Base-by-base conservation (phyloP, 2,888 invertebrate genomes). In the Drosophila mercatorum region DNA sequence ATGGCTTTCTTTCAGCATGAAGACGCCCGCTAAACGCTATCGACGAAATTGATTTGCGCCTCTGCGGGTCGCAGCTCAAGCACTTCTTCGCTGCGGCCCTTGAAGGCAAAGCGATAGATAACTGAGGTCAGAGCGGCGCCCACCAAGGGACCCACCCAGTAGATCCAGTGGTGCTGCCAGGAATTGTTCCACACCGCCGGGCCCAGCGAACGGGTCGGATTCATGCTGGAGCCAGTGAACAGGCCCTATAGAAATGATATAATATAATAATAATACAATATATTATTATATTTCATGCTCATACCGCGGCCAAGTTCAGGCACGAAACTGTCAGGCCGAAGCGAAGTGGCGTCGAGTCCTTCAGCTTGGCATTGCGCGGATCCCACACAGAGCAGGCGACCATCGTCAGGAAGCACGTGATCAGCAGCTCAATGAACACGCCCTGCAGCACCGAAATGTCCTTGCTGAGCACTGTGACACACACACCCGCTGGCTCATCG, bases 381-480 rank as follows among this genome's bases (percentile, higher is more conserved):
- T 97, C 96, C 95, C 96, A 96, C 2, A 95, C 93, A 0, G 95
- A 94, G 85, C 96, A 96, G 63, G 94, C 94, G 41, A 96, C 93
- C 63, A 96, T 93, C 17, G 95, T 94, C 6, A 97, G 93, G 0
- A 95, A 93, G 6, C 93, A 93, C 0, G 96, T 96, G 49, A 95
- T 93, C 0, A 95, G 81, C 5, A 94, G 92, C 91, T 96, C 96
- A 52, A 95, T 93, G 4, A 94, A 92, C 2, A 96, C 88, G 0
- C 94, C 94, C 91, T 96, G 94, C 11, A 93, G 55, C 63, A 91
- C 83, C 0, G 93, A 93, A 17, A 95, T 91, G 3, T 93, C 93
- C 0, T 91, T 82, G 75, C 94, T 93, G 0, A 95, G 94, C 3
- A 93, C 89, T 0, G 96, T 96, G 11, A 94, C 94, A 88, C 96